Evolutionary conservation across 2,113 vertebrate species (phyloP), one percentile per base, ranked within the genome.

Genomic region (Lampris incognitus): DNA sequence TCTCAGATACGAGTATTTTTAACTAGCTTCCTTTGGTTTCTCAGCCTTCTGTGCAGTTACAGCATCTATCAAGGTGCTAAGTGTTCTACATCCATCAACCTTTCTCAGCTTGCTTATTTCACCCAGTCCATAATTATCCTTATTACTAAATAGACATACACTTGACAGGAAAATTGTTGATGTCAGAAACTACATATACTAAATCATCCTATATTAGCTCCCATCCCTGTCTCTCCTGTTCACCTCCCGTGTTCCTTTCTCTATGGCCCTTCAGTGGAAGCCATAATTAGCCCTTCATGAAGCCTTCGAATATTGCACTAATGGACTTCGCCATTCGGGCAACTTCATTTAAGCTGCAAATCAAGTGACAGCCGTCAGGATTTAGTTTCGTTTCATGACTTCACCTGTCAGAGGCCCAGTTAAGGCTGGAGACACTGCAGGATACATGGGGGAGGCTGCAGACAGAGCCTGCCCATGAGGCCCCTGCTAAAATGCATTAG

Each of bases 251-350:
- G 85, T 77, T 85, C 72, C 50, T 75, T 69, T 73, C 83, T 80
- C 71, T 74, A 60, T 64, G 59, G 76, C 52, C 69, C 80, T 88
- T 86, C 74, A 91, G 58, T 78, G 49, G 67, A 85, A 87, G 74
- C 83, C 77, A 88, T 91, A 94, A 94, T 92, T 93, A 92, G 71
- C 78, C 77, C 78, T 86, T 92, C 81, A 91, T 93, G 92, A 93
- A 81, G 83, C 82, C 72, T 61, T 76, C 78, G 76, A 76, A 92
- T 89, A 86, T 86, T 73, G 73, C 49, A 11, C 88, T 95, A 93
- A 94, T 93, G 87, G 88, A 92, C 88, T 91, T 72, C 74, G 81
- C 74, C 58, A 82, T 89, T 90, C 79, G 69, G 68, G 49, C 59
- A 68, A 88, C 84, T 91, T 87, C 57, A 88, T 86, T 91, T 89